These are phyloP conservation scores for Oophaga pumilio DNA, from an alignment of 2,113 vertebrate genomes.

Conservation along the genomic window DNA sequence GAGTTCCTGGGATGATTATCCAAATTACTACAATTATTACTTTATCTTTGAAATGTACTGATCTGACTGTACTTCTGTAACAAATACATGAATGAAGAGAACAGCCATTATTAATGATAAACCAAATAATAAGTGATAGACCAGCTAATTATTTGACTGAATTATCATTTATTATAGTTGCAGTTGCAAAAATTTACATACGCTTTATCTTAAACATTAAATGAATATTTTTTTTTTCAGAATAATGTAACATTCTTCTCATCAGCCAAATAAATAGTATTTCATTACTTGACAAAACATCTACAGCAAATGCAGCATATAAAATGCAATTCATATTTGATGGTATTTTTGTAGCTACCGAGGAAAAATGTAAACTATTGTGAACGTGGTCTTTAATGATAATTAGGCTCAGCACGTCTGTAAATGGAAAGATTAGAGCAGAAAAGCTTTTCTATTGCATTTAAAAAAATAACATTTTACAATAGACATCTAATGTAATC, in stretches of 20 bases:
- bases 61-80: too few species aligned
- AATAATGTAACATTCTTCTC: neutral
- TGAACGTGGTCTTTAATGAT: neutral
- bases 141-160: too few species aligned
- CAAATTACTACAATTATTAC: too few species aligned
- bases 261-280: neutral
- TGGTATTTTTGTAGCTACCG: neutral
- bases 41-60: too few species aligned
- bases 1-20: too few species aligned
- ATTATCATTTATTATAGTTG: too few species aligned
- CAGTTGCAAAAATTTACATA: too few species aligned
- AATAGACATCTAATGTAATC: neutral
- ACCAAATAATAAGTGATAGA: too few species aligned
- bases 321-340: neutral
- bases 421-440: neutral
- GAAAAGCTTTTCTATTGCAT: neutral
- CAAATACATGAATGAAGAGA: too few species aligned
- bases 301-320: neutral
- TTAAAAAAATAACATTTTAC: neutral
- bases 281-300: neutral
- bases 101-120: too few species aligned
- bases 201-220: too few species aligned
- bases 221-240: neutral
- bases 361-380: neutral
- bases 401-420: slow-evolving; percentile 1